Percentiles rank a stretch among this genome's conserved stretches.
These are phyloP conservation scores for Mionectes macconnelli DNA, from an alignment of 2,113 vertebrate genomes.

Conservation along the genomic window DNA sequence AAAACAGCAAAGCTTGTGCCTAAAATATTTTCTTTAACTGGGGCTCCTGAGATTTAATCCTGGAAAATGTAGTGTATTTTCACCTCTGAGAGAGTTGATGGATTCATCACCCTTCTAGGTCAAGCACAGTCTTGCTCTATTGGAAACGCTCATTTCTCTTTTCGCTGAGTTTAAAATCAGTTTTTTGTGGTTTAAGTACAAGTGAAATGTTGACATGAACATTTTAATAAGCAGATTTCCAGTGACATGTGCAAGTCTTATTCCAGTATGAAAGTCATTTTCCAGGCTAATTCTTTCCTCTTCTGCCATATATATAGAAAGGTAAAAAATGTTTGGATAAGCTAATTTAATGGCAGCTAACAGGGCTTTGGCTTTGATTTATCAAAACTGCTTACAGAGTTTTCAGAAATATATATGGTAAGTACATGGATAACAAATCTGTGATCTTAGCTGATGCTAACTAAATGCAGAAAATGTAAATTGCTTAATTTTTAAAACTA, in stretches of 20 bases:
- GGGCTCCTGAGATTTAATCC: not conserved
- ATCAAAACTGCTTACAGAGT: not conserved
- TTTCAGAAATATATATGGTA: slow-evolving; percentile 19
- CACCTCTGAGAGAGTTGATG: not conserved
- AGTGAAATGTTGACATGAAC: slow-evolving; percentile 17
- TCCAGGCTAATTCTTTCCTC: slow-evolving; percentile 7
- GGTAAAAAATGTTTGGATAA: not conserved
- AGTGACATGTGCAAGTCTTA: not conserved
- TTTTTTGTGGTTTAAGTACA: not conserved
- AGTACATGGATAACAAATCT: not conserved
- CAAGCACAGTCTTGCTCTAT: slow-evolving; percentile 45
- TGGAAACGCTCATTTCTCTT: slow-evolving; percentile 53
- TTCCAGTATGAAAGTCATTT: not conserved
- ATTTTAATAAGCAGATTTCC: slow-evolving; percentile 15
- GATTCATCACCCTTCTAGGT: not conserved
- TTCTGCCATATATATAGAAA: not conserved
- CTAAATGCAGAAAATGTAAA: slow-evolving; percentile 4
- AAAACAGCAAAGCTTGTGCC: not conserved
- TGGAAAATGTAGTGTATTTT: not conserved
- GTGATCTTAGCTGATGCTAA: not conserved
- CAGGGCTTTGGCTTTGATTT: slow-evolving; percentile 7
- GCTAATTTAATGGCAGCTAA: slow-evolving; percentile 20
- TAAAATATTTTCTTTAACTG: not conserved
- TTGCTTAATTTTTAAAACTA: not conserved
- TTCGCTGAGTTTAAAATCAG: not conserved